Evolutionary conservation across 2,888 invertebrate species (phyloP).

Genomic region (Mayetiola destructor): DNA sequence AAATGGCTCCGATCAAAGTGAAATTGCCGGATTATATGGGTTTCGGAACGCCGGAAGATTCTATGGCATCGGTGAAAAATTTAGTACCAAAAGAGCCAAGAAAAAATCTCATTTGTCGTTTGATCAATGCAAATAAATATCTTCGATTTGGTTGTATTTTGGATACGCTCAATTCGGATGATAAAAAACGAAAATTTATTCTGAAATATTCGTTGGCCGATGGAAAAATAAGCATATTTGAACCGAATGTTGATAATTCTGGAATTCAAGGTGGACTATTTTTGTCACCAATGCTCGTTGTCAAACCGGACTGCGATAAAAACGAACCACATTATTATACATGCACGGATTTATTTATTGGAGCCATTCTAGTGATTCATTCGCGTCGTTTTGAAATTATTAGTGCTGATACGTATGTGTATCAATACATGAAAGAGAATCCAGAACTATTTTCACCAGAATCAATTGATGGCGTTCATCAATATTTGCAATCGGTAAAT

Average conservation of each 20-base stretch:
- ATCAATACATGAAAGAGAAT: constrained; percentile 59
- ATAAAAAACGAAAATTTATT: constrained; percentile 57
- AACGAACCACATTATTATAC: constrained; percentile 62
- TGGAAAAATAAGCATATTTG: constrained; percentile 58
- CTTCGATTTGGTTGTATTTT: constrained; percentile 61
- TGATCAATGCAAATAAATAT: constrained; percentile 55
- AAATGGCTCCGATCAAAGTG: constrained; percentile 14
- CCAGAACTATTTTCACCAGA: constrained; percentile 54
- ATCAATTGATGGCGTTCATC: constrained; percentile 49
- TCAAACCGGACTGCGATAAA: constrained; percentile 52
- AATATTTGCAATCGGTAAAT: constrained; percentile 41
- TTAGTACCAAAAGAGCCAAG: constrained; percentile 57
- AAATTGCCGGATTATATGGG: constrained; percentile 20
- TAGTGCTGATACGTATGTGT: constrained; percentile 63
- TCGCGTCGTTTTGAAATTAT: constrained; percentile 61
- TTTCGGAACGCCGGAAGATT: constrained; percentile 63
- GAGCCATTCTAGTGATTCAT: constrained; percentile 41
- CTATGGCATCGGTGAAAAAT: constrained; percentile 54
- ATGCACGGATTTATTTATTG: constrained; percentile 65
- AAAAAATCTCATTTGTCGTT: constrained; percentile 59
- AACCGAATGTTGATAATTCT: constrained; percentile 56
- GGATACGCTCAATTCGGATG: constrained; percentile 67
- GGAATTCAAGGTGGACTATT: constrained; percentile 65
- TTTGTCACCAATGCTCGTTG: constrained; percentile 47
- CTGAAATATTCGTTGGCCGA: constrained; percentile 61